phyloP scores from a whole-genome alignment of 2,797 vertebrate genomes.

The Danio jaintianensis region DNA sequence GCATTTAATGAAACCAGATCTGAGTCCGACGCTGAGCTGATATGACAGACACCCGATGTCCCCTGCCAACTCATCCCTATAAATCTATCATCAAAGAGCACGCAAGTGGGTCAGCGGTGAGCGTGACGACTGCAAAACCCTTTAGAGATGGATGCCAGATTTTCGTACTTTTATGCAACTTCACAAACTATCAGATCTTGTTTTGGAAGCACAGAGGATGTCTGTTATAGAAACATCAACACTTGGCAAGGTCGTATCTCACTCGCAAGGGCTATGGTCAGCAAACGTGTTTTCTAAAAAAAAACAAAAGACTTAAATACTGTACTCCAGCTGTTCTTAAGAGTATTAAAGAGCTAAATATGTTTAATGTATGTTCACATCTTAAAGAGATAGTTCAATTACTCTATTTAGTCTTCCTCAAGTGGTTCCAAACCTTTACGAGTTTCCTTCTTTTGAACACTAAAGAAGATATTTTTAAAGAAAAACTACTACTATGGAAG shows the following conservation, averaged over 20 bases:
- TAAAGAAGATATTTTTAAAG: no score
- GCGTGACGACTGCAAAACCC: slow-evolving; percentile 22
- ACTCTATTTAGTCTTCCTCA: no score
- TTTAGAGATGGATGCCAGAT: slow-evolving; percentile 12
- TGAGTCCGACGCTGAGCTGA: slow-evolving; percentile 49
- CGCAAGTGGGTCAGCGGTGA: slow-evolving; percentile 45
- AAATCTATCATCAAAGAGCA: slow-evolving; percentile 54
- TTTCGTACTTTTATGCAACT: slow-evolving; percentile 19
- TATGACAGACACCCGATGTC: slow-evolving; percentile 48
- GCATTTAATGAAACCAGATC: slow-evolving; percentile 50
- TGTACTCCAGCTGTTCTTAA: background rate
- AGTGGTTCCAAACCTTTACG: no score
- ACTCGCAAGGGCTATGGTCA: background rate
- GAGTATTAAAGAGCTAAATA: background rate
- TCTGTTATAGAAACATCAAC: background rate
- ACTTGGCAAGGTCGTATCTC: background rate
- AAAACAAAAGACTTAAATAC: no score
- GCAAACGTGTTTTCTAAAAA: background rate
- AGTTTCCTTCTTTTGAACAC: no score
- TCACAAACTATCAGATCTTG: slow-evolving; percentile 21
- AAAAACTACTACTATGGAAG: background rate
- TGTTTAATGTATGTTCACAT: background rate
- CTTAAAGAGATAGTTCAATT: no score
- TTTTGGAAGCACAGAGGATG: slow-evolving; percentile 3
- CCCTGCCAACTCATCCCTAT: slow-evolving; percentile 52